Evolutionary conservation across 2,797 vertebrate species (phyloP).

Genomic region (Macroramphosus scolopax): DNA sequence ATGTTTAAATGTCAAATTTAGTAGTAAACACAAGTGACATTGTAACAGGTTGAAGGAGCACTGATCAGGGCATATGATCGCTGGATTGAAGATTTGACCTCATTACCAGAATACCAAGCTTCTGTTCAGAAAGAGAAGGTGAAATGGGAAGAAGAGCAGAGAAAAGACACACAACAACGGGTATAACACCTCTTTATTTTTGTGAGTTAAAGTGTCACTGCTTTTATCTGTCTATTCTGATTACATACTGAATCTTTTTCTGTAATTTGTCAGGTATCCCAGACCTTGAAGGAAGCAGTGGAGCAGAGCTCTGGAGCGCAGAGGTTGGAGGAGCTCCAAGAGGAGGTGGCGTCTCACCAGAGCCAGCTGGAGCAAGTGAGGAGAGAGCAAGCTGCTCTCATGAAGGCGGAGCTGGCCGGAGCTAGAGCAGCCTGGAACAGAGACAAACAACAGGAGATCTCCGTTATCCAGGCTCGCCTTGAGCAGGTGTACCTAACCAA

Average conservation of each 20-base stretch:
- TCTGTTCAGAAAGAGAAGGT: constrained; percentile 78
- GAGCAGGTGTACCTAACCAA: constrained; percentile 81
- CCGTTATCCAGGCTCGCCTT: constrained; percentile 77
- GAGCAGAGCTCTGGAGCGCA: constrained; percentile 68
- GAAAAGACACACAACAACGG: constrained; percentile 69
- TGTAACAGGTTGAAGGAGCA: constrained; percentile 84
- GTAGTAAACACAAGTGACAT: neutral
- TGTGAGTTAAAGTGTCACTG: neutral
- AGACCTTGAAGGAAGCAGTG: constrained; percentile 75
- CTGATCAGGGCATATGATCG: constrained; percentile 81
- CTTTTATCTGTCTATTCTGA: too few species aligned
- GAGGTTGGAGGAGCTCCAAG: constrained; percentile 74
- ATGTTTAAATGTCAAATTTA: neutral
- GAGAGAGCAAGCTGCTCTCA: constrained; percentile 78
- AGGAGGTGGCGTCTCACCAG: constrained; percentile 77
- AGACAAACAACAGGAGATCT: constrained; percentile 89
- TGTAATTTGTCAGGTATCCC: constrained; percentile 58
- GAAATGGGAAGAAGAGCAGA: constrained; percentile 83
- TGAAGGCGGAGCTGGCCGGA: constrained; percentile 87
- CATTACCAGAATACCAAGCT: constrained; percentile 84
- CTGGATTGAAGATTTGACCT: constrained; percentile 87
- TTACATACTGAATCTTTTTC: constrained; percentile 9
- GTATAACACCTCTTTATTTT: constrained; percentile 53
- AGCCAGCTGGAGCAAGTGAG: constrained; percentile 77
- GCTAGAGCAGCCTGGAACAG: constrained; percentile 85